Evolutionary conservation across 2,113 vertebrate species (phyloP).

Genomic region (Uria lomvia): DNA sequence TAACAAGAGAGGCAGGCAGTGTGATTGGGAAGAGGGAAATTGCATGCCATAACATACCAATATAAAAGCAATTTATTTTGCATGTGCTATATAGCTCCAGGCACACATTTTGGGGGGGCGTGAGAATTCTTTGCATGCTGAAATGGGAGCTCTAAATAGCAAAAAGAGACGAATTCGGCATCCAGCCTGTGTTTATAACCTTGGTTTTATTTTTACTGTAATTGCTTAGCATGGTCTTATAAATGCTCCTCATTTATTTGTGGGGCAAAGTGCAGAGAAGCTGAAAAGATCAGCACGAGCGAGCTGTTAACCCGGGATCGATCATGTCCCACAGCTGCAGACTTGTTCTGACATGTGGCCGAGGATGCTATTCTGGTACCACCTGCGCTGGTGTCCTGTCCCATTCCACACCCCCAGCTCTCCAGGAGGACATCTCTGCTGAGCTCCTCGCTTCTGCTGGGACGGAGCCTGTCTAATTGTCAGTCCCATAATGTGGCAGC

Average conservation of each 20-base stretch:
- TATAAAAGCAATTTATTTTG: slow-evolving; percentile 65
- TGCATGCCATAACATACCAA: slow-evolving; percentile 46
- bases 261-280: neutral
- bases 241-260: neutral
- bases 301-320: neutral
- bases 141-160: neutral
- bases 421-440: neutral
- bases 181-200: neutral
- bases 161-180: neutral
- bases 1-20: slow-evolving; percentile 34
- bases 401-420: neutral
- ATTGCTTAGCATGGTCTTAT: neutral
- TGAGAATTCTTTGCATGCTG: slow-evolving; percentile 1
- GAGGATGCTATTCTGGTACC: neutral
- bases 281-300: neutral
- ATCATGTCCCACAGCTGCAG: neutral
- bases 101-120: neutral
- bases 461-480: neutral
- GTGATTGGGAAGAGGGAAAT: slow-evolving; percentile 49
- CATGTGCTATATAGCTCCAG: slow-evolving; percentile 35
- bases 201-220: slow-evolving; percentile 29
- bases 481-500: neutral
- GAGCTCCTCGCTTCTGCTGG: neutral
- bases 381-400: neutral
- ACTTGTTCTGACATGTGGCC: neutral